Evolutionary conservation across 2,797 vertebrate species (phyloP), one percentile per base, ranked within the genome.

Genomic region (Eremophila alpestris): DNA sequence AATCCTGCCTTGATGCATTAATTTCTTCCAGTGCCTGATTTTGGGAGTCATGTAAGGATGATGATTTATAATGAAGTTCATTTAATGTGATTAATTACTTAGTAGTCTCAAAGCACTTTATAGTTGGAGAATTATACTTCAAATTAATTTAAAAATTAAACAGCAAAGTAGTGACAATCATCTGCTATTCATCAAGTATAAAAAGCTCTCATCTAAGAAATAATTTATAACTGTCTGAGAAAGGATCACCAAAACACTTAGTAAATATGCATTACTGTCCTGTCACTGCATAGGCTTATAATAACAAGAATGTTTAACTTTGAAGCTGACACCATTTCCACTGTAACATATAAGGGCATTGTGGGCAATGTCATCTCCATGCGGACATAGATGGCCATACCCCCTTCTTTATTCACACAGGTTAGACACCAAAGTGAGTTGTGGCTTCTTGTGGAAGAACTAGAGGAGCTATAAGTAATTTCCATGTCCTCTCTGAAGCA

Each of bases 61-160:
- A 91, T 79, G 76, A 90, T 90, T 89, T 94, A 92, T 91, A 92
- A 93, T 94, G 87, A 91, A 83, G 81, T 89, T 97, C 63, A 92
- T 95, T 91, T 95, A 82, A 84, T 94, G 77, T 87, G 79, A 94
- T 92, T 96, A 64, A 94, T 95, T 96, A 94, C 83, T 88, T 94
- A 92, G 83, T 81, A 89, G 83, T 90, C 76, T 91, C 82, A 73
- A 40, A 89, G 69, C 81, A 95, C 78, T 96, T 93, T 83, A 77
- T 79, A 75, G 54, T 48, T 80, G 69, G 71, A 90, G 78, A 94
- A 93, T 93, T 90, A 85, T 75, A 95, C 90, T 95, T 96, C 85
- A 95, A 93, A 95, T 94, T 95, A 92, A 91, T 94, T 91, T 87
- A 67, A 92, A 93, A 96, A 97, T 96, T 96, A 90, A 97, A 76